Evolutionary conservation across 2,797 vertebrate species (phyloP), one percentile per base, ranked within the genome.

Genomic region (Fistularia commersonii): DNA sequence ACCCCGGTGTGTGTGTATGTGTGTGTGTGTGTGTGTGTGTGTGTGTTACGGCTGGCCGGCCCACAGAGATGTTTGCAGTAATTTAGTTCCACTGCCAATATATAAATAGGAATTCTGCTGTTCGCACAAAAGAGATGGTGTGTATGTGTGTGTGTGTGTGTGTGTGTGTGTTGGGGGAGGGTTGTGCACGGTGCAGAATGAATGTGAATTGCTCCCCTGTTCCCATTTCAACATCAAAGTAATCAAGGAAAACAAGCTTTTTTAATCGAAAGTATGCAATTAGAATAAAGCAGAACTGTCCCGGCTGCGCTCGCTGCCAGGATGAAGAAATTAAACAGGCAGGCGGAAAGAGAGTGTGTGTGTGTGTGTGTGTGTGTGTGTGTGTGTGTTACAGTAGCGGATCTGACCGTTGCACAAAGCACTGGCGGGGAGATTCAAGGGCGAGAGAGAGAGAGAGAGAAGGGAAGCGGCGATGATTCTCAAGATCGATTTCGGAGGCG

Each of bases 161-260:
- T n/a, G n/a, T n/a, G 14, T 37, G 40, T 64, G 56, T 66, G 61
- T 11, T 50, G 54, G 15, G 45, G 44, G 55, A 67, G 66, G 70
- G 66, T 13, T 34, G 36, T 55, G 80, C 79, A 88, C 78, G 81
- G 77, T 70, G 79, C 72, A 64, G 81, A 90, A 87, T 84, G 84
- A 89, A 89, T 92, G 85, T 75, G 85, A 89, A 90, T 89, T 82
- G 87, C 85, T 87, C 88, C 84, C 82, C 72, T 82, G 87, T 82
- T 90, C 81, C 86, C 80, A 85, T 88, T 89, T 90, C 77, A 81
- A 90, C 87, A 91, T 91, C 89, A 91, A 90, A 91, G 88, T 91
- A 90, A 92, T 91, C 89, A 91, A 90, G 87, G 85, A 91, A 90
- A 90, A 90, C 89, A 91, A 89, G 88, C 84, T 89, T 90, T 89